Percentiles rank a stretch among this genome's conserved stretches.
Conservation (phyloP, 2,797 vertebrate genomes). For the Sciurus vulgaris region DNA sequence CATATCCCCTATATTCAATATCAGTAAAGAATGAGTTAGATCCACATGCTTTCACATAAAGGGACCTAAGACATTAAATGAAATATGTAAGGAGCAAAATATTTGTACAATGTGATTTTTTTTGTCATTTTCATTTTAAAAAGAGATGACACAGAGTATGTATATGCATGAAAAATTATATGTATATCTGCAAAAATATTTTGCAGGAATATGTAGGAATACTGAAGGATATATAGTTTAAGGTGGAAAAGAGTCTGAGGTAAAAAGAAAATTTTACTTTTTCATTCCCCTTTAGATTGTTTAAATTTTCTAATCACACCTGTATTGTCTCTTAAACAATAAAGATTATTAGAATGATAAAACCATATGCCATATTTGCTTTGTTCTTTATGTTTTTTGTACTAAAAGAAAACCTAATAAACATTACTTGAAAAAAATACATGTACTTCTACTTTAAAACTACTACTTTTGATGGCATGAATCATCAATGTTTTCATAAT, state of each 20-base stretch:
- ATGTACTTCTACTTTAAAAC: neutral
- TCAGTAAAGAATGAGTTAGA: neutral
- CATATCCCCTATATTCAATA: neutral
- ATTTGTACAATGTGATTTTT: neutral
- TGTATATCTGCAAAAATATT: neutral
- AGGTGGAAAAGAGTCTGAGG: neutral
- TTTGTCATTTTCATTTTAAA: neutral
- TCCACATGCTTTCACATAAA: neutral
- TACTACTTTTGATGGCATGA: neutral
- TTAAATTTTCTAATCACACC: neutral
- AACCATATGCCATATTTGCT: neutral
- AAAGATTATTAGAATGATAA: neutral
- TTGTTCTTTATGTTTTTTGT: neutral
- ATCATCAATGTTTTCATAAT: neutral
- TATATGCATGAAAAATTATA: neutral
- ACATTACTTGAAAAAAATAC: neutral
- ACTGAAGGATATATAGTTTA: neutral
- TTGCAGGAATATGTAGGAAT: neutral
- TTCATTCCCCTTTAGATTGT: neutral
- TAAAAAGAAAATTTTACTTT: neutral
- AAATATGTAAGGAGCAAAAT: conserved; percentile 12
- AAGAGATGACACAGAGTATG: neutral
- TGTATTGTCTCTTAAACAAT: neutral
- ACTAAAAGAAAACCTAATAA: neutral
- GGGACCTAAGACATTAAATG: neutral